Percentiles rank a stretch among this genome's conserved stretches.
Evolutionary conservation across 2,797 vertebrate species (phyloP).

Genomic region (Spinus olivaceus): DNA sequence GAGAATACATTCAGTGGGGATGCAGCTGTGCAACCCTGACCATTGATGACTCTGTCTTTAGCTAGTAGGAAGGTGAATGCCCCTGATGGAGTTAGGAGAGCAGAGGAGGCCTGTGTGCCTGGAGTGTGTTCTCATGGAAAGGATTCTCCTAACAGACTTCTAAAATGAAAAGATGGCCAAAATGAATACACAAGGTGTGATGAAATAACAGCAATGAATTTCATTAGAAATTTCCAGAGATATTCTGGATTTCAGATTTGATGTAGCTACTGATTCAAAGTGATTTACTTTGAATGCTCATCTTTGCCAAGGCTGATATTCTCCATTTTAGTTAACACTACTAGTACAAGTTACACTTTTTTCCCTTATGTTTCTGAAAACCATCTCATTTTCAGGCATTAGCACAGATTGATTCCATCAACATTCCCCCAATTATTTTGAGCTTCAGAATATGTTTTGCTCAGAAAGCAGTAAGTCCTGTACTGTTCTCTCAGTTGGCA

Average conservation of each 20-base stretch:
- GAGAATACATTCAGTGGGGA: not conserved
- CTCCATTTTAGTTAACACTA: not conserved
- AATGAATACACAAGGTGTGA: not conserved
- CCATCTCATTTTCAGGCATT: not conserved
- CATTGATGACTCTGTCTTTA: not conserved
- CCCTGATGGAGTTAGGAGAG: not conserved
- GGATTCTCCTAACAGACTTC: not conserved
- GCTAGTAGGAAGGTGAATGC: not conserved
- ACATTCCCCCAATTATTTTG: not conserved
- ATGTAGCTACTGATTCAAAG: not conserved
- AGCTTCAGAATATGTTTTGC: not conserved
- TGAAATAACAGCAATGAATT: not conserved
- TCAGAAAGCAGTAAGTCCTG: not conserved
- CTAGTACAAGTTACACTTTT: not conserved
- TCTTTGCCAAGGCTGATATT: not conserved
- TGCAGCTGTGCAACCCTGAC: not conserved
- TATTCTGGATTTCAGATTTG: not conserved
- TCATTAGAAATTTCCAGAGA: not conserved
- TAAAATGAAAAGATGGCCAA: not conserved
- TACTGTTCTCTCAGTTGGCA: not conserved
- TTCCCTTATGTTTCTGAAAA: not conserved
- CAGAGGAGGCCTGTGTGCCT: not conserved
- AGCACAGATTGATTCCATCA: not conserved
- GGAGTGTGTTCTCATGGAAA: not conserved
- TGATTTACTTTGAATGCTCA: not conserved